A percentile compares a stretch with the other conserved stretches of the same genome.
Conservation (phyloP, 2,888 invertebrate species). For the Acanthacorydalis orientalis region DNA sequence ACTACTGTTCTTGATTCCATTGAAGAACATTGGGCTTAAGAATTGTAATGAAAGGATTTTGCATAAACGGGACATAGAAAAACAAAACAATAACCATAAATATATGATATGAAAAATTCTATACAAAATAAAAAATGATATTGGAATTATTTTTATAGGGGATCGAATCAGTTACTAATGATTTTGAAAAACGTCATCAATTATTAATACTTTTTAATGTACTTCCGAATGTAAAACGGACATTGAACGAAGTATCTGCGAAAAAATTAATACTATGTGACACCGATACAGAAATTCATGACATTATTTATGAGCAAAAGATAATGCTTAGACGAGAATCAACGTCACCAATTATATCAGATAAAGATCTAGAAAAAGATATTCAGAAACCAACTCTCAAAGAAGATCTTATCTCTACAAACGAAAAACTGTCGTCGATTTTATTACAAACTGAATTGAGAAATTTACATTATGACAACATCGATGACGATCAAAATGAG, state of each 20-base stretch:
- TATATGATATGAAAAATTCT: too few relatives aligned
- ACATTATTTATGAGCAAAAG: background rate
- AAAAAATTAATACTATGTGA: background rate
- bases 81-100: too few relatives aligned
- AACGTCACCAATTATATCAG: background rate
- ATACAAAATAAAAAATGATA: slow-evolving; percentile 1
- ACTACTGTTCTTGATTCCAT: too few relatives aligned
- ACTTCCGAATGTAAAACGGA: slow-evolving; percentile 15
- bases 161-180: slow-evolving; percentile 35
- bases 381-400: background rate
- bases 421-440: background rate
- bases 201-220: slow-evolving; percentile 32
- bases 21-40: too few relatives aligned
- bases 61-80: too few relatives aligned
- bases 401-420: background rate
- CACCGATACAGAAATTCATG: background rate
- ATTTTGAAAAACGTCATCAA: slow-evolving; percentile 32
- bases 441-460: background rate
- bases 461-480: background rate
- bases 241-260: background rate
- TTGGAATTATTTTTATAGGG: slow-evolving; percentile 25
- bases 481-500: too few relatives aligned
- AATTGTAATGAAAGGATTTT: too few relatives aligned
- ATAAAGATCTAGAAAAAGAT: background rate
- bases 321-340: background rate